Base-by-base conservation (phyloP, 2,797 vertebrate genomes). In the Spheniscus humboldti region DNA sequence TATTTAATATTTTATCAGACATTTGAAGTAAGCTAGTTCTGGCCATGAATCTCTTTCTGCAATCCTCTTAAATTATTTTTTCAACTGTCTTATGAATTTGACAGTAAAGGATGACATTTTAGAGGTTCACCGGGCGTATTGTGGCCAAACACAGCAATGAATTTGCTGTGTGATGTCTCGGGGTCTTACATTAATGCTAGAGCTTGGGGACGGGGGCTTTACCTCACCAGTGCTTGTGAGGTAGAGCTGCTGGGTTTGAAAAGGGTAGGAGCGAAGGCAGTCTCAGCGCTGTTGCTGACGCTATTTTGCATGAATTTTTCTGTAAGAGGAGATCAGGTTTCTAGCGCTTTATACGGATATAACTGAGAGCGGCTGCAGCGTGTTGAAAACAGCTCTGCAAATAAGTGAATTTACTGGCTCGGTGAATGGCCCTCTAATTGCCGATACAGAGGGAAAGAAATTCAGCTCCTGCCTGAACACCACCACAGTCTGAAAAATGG, bases 61-160 rank as follows among this genome's bases (percentile, higher is more conserved):
- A 53, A 59, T 45, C 18, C 27, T 52, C 11, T 31, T 69, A 28
- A 45, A 35, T 89, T 17, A 43, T 45, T 81, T 55, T 56, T 63
- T 24, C 25, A 43, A 2, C 27, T 9, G 4, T 28, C 2, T 50
- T 12, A 5, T 0, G 2, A 17, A 71, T 35, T 67, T 66, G 39
- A 6, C 23, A 27, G 23, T 24, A 18, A 39, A 55, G 11, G 35
- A 8, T 20, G 24, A 35, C 2, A 2, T 16, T 57, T 22, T 13
- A 53, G 31, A 37, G 5, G 10, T 13, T 64, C 20, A 4, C 23
- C 1, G 4, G 23, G 7, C 0, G 0, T 0, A 3, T 16, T n/a
- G 62, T 17, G 25, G 27, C 48, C 37, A 23, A 55, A 19, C 43
- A 11, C 27, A 35, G 27, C 6, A 0, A 43, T 37, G 52, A 7